A percentile compares a stretch with the other conserved stretches of the same genome.
Evolutionary conservation across 2,888 invertebrate genomes (phyloP).

Genomic region (Choristoneura rosaceana): DNA sequence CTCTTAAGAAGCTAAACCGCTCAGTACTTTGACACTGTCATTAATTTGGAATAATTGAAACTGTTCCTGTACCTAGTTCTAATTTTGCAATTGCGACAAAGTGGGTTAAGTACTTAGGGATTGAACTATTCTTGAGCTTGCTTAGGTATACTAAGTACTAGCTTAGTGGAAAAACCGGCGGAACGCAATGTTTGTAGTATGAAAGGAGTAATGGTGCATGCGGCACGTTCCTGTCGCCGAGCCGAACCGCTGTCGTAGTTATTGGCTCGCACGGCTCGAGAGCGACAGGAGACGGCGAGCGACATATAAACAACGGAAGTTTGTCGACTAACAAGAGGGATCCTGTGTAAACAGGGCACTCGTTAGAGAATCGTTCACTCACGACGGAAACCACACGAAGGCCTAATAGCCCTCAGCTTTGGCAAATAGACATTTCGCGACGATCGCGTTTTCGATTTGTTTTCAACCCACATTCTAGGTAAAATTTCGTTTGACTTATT

Average conservation of each 20-base stretch:
- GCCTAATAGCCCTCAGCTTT: conserved; percentile 48
- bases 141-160: neutral
- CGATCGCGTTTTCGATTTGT: conserved; percentile 37
- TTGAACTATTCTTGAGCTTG: no score
- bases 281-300: conserved; percentile 56
- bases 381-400: conserved; percentile 44
- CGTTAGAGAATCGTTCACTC: conserved; percentile 52
- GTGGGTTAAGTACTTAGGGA: no score
- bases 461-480: conserved; percentile 27
- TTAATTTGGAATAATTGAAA: no score
- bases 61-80: no score
- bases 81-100: no score
- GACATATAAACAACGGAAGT: conserved; percentile 61
- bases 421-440: conserved; percentile 47
- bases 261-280: conserved; percentile 13
- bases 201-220: conserved; percentile 12
- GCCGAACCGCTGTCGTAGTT: conserved; percentile 11
- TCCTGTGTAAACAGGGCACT: conserved; percentile 64
- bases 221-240: neutral
- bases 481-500: conserved; percentile 31
- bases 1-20: neutral
- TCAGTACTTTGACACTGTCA: no score
- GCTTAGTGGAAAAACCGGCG: neutral
- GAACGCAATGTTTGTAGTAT: neutral
- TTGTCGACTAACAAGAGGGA: conserved; percentile 52